Percentiles rank a stretch among this genome's conserved stretches.
Conservation (phyloP, 2,888 invertebrate genomes). For the Elysia crispata region DNA sequence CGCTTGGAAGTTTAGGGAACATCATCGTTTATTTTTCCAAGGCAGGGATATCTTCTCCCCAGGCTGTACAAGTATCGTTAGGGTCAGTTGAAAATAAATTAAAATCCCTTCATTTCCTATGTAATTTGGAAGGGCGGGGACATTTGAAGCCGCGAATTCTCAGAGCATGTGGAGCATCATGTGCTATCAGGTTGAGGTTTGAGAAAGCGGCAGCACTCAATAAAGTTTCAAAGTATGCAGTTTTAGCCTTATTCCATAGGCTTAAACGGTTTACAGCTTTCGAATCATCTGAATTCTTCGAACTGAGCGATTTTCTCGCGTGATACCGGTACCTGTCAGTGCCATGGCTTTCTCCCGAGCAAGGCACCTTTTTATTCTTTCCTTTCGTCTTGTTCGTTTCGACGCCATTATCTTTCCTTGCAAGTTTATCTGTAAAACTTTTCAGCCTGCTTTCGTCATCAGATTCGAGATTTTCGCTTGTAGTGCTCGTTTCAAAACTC, state of each 20-base stretch:
- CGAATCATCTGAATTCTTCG: too few relatives aligned
- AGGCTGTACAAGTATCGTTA: too few relatives aligned
- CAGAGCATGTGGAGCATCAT: constrained; percentile 92
- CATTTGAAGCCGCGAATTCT: constrained; percentile 92
- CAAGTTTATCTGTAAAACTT: background rate
- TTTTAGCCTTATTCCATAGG: background rate
- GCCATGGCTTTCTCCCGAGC: too few relatives aligned
- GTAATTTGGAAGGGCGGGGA: constrained; percentile 78
- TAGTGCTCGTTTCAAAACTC: background rate
- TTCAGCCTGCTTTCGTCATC: background rate
- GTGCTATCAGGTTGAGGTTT: constrained; percentile 94
- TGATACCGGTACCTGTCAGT: too few relatives aligned
- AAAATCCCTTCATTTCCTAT: too few relatives aligned
- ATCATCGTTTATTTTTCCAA: too few relatives aligned
- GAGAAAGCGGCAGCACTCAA: constrained; percentile 91
- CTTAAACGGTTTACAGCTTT: too few relatives aligned
- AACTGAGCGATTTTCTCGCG: too few relatives aligned
- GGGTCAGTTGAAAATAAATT: too few relatives aligned
- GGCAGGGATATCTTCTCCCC: too few relatives aligned
- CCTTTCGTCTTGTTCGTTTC: background rate
- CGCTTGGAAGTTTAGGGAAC: too few relatives aligned
- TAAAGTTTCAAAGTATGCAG: constrained; percentile 12
- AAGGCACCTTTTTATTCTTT: constrained; percentile 18
- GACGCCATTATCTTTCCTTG: background rate
- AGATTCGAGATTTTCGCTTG: background rate